Evolutionary conservation across 2,797 vertebrate genomes (phyloP).

Genomic region (Phataginus tricuspis): DNA sequence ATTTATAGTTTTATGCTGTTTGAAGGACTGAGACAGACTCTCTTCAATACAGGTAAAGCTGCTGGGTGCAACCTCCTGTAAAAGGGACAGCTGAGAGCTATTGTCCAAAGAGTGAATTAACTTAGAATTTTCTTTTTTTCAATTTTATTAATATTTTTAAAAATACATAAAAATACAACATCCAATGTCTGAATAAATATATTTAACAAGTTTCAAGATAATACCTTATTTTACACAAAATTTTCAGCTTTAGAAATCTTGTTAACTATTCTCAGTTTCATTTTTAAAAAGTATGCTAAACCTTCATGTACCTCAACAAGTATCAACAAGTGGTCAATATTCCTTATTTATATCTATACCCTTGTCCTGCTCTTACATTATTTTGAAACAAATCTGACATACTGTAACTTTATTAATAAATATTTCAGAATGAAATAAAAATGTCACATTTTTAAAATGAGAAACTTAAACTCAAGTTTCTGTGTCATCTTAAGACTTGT

Average conservation of each 20-base stretch:
- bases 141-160: conserved; percentile 93
- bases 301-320: neutral
- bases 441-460: neutral
- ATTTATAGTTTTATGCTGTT: conserved; percentile 62
- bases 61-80: conserved; percentile 75
- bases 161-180: conserved; percentile 95
- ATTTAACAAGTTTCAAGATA: conserved; percentile 96
- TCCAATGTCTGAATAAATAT: conserved; percentile 97
- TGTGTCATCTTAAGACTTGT: neutral
- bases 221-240: conserved; percentile 97
- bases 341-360: neutral
- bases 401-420: neutral
- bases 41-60: conserved; percentile 63
- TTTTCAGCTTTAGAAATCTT: conserved; percentile 94
- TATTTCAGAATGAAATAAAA: neutral
- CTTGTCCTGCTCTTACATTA: neutral
- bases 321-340: neutral
- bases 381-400: neutral
- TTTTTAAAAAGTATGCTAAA: neutral
- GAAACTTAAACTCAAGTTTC: conserved; percentile 12
- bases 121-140: conserved; percentile 88
- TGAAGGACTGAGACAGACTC: conserved; percentile 76
- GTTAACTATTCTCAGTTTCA: conserved; percentile 69
- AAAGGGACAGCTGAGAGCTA: conserved; percentile 81
- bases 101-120: conserved; percentile 89